A percentile compares a stretch with the other conserved stretches of the same genome.
Conservation (phyloP, 2,113 vertebrate genomes). For the Urocitellus parryii region DNA sequence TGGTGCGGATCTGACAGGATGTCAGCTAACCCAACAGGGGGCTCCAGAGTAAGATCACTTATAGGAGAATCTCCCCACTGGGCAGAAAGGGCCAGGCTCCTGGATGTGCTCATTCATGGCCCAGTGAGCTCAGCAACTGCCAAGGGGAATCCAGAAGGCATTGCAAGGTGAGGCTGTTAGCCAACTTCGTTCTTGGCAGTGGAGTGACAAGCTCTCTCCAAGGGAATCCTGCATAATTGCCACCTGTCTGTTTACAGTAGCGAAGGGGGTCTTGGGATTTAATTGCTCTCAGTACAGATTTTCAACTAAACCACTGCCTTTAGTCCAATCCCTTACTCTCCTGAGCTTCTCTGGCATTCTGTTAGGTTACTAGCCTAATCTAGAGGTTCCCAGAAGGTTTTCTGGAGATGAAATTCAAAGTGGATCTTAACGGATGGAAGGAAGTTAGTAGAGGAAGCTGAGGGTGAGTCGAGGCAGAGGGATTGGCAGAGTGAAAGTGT, state of each 20-base stretch:
- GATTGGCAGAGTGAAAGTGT: background rate
- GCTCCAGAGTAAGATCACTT: background rate
- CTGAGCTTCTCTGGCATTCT: background rate
- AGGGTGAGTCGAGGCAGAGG: background rate
- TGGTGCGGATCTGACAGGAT: background rate
- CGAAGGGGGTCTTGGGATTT: background rate
- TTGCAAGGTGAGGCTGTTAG: background rate
- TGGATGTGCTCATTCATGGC: no score
- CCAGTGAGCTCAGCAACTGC: background rate
- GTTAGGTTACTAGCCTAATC: background rate
- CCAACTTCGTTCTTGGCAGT: background rate
- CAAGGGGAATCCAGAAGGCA: background rate
- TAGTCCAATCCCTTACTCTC: background rate
- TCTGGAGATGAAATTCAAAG: background rate
- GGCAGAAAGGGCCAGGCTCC: background rate
- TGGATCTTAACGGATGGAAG: background rate
- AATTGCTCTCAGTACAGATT: background rate
- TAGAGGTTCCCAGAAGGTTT: background rate
- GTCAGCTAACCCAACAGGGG: background rate
- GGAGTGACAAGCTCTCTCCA: background rate
- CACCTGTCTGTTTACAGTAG: background rate
- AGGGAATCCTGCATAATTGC: background rate
- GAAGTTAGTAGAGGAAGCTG: background rate
- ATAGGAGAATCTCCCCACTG: background rate
- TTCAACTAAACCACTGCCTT: background rate